phyloP scores from a whole-genome alignment of 1,140 invertebrate species.

The Uloborus diversus region DNA sequence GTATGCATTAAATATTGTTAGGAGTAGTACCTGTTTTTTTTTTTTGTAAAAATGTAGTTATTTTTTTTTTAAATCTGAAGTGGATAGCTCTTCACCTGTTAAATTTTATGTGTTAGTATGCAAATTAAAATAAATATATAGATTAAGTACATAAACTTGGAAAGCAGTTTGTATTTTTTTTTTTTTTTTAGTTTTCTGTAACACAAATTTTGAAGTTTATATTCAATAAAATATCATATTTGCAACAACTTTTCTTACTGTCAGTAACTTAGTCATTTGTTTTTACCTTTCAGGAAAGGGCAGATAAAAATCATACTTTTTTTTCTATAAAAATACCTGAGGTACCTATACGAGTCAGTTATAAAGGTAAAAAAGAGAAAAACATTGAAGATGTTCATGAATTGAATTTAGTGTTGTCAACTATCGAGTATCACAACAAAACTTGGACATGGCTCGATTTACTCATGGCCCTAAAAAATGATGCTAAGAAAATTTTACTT shows the following conservation, averaged over 20 bases:
- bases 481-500: slow-evolving; percentile 88
- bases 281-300: slow-evolving; percentile 75
- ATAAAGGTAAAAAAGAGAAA: slow-evolving; percentile 98
- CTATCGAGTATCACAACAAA: slow-evolving; percentile 97
- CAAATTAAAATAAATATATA: too few relatives aligned
- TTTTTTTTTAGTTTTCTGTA: too few relatives aligned
- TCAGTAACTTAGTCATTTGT: too few relatives aligned
- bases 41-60: too few relatives aligned
- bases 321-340: slow-evolving; percentile 97
- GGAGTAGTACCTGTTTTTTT: too few relatives aligned
- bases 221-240: not conserved
- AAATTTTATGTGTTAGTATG: too few relatives aligned
- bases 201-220: not conserved
- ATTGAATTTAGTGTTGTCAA: slow-evolving; percentile 91
- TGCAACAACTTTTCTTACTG: slow-evolving; percentile 1
- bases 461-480: slow-evolving; percentile 92
- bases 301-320: slow-evolving; percentile 98
- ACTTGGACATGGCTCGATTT: slow-evolving; percentile 99
- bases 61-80: too few relatives aligned
- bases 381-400: slow-evolving; percentile 96
- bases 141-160: not conserved
- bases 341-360: slow-evolving; percentile 94
- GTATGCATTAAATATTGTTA: too few relatives aligned
- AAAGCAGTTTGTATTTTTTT: too few relatives aligned
- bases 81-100: too few relatives aligned